Conservation (phyloP, 2,888 invertebrate genomes). For the Abrostola tripartita region DNA sequence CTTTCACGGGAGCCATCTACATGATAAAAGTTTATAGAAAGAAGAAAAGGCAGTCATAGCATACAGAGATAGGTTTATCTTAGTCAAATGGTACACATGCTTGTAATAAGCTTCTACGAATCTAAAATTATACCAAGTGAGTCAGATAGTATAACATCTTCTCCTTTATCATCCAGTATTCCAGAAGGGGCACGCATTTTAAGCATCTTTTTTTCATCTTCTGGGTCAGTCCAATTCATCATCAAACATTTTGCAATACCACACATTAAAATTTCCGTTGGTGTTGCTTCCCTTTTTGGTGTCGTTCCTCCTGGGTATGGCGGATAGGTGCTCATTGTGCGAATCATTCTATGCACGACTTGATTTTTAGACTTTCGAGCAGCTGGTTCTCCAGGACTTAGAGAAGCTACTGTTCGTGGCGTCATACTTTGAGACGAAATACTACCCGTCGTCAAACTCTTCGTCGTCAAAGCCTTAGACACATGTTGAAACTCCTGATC, state of each 20-base stretch:
- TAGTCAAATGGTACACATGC: no score
- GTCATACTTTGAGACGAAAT: neutral
- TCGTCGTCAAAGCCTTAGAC: neutral
- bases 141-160: no score
- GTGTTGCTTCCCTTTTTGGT: neutral
- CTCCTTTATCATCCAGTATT: no score
- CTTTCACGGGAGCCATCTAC: no score
- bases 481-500: no score
- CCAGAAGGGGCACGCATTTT: no score
- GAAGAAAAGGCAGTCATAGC: no score
- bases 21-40: no score
- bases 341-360: neutral
- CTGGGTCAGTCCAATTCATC: slow-evolving; percentile 12
- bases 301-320: slow-evolving; percentile 17
- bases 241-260: slow-evolving; percentile 21
- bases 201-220: no score
- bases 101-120: no score
- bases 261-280: slow-evolving; percentile 2
- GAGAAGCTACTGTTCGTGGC: neutral
- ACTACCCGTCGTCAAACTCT: neutral
- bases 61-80: no score
- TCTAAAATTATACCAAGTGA: no score
- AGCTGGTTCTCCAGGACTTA: neutral
- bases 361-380: neutral
- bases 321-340: slow-evolving; percentile 27